These are phyloP conservation scores for Parazoanthus swiftii DNA, from an alignment of 92 coral and sea anemone genomes.

Conservation along the genomic window DNA sequence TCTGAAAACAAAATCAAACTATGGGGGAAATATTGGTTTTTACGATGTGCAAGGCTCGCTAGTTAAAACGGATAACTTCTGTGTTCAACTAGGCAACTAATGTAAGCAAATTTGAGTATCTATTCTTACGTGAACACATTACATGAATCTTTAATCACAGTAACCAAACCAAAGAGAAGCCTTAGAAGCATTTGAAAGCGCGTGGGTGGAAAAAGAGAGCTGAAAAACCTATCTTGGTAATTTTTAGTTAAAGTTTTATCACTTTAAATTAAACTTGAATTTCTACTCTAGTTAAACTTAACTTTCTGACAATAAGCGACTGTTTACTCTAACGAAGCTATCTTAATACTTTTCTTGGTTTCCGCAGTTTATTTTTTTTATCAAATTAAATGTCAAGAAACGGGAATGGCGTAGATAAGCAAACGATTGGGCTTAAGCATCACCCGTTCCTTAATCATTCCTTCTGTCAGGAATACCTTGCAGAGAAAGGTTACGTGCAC, in stretches of 20 bases:
- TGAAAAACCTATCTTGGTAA: too few relatives aligned
- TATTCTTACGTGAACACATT: background rate
- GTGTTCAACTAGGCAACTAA: background rate
- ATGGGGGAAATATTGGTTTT: background rate
- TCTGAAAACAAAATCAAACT: background rate
- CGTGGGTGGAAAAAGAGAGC: background rate
- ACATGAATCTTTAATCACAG: background rate
- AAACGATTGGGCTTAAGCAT: background rate
- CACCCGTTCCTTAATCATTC: background rate
- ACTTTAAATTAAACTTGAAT: too few relatives aligned
- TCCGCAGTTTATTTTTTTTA: background rate
- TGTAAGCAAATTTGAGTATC: background rate
- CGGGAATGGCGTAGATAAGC: background rate
- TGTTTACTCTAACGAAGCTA: background rate
- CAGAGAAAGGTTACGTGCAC: slow-evolving; percentile 12
- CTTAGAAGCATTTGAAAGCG: background rate
- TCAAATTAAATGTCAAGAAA: background rate
- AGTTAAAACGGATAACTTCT: too few relatives aligned
- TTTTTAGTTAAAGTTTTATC: too few relatives aligned
- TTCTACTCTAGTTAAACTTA: too few relatives aligned
- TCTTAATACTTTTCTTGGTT: background rate
- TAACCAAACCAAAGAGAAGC: background rate
- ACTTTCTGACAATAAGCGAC: too few relatives aligned
- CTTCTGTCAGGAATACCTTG: slow-evolving; percentile 10
- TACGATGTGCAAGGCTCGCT: background rate